Percentiles rank a stretch among this genome's conserved stretches.
These are phyloP conservation scores for Hephaestus fuliginosus DNA, from an alignment of 2,797 vertebrate species.

Conservation along the genomic window DNA sequence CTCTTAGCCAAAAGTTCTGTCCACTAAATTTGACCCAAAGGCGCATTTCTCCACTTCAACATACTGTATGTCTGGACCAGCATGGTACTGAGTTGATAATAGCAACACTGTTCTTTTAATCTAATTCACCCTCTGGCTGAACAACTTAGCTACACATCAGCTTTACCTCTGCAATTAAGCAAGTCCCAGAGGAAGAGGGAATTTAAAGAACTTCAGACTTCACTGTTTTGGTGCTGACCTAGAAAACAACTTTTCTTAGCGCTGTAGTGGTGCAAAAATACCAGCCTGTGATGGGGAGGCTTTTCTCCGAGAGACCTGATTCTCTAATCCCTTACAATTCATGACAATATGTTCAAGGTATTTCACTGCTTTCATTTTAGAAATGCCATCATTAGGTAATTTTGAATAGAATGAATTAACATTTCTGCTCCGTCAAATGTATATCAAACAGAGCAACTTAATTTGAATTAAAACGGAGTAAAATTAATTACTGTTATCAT, in stretches of 20 bases:
- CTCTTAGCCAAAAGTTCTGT: neutral
- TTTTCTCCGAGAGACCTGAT: constrained; percentile 34
- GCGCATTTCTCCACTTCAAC: neutral
- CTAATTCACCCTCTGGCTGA: constrained; percentile 53
- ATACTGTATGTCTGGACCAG: constrained; percentile 9
- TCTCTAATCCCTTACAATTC: constrained; percentile 43
- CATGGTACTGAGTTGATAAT: constrained; percentile 19
- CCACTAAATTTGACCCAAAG: neutral
- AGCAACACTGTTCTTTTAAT: constrained; percentile 28
- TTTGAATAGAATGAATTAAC: constrained; percentile 27
- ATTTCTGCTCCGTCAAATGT: constrained; percentile 28
- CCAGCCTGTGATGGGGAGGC: constrained; percentile 32
- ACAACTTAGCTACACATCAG: constrained; percentile 53
- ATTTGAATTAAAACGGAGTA: constrained; percentile 29
- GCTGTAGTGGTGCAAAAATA: constrained; percentile 46
- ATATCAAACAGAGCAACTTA: constrained; percentile 25
- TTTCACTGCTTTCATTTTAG: constrained; percentile 32
- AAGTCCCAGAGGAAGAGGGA: constrained; percentile 60
- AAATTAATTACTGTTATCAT: constrained; percentile 42
- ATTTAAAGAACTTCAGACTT: constrained; percentile 62
- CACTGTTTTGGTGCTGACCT: constrained; percentile 69
- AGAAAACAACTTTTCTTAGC: constrained; percentile 67
- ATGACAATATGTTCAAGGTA: constrained; percentile 20
- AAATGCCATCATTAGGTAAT: constrained; percentile 30
- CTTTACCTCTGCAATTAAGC: constrained; percentile 64